Evolutionary conservation across 2,888 invertebrate species (phyloP).

Genomic region (Cephonodes hylas): DNA sequence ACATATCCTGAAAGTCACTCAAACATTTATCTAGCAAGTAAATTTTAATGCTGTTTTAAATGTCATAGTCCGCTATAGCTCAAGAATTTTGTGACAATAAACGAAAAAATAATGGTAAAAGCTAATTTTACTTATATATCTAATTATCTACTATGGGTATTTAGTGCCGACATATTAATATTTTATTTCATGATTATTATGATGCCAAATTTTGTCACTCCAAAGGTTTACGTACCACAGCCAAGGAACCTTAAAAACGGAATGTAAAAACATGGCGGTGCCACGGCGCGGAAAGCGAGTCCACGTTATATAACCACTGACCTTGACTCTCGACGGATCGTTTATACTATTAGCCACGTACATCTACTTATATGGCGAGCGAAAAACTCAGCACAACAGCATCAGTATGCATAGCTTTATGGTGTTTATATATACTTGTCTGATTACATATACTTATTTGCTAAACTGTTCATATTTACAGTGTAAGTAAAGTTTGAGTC

Average conservation of each 20-base stretch:
- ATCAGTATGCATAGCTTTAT: conserved; percentile 5
- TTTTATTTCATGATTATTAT: too few species aligned
- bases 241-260: not conserved
- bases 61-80: too few species aligned
- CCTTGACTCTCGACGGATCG: conserved; percentile 33
- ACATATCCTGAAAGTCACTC: too few species aligned
- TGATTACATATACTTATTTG: not conserved
- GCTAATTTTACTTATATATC: too few species aligned
- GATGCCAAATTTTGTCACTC: too few species aligned
- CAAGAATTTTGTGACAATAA: too few species aligned
- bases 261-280: conserved; percentile 5
- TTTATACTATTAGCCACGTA: conserved; percentile 17
- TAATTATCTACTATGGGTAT: too few species aligned
- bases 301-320: conserved; percentile 29
- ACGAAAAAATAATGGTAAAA: too few species aligned
- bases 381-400: not conserved
- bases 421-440: conserved; percentile 9
- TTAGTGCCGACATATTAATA: too few species aligned
- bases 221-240: not conserved
- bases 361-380: not conserved
- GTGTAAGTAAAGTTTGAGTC: not conserved
- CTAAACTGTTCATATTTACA: not conserved
- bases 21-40: too few species aligned
- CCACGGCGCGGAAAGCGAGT: conserved; percentile 20
- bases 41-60: too few species aligned